Evolutionary conservation across 2,888 invertebrate species (phyloP), one percentile per base, ranked within the genome.

Genomic region (Spodoptera littoralis): DNA sequence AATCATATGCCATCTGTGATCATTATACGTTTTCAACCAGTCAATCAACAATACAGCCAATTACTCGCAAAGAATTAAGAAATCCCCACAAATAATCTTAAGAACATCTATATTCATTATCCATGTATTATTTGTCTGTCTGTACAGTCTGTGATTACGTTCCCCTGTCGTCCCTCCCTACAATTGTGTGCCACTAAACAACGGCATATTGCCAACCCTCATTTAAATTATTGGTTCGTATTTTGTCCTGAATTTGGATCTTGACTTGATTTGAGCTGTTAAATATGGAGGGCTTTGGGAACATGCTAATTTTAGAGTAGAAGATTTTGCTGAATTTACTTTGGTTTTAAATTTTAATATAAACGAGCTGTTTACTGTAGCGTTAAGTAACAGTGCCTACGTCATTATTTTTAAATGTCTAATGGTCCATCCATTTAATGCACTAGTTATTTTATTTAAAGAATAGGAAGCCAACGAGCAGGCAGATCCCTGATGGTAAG

Each of bases 151-250:
- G 76, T 74, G 82, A 82, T 82, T 78, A 80, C 75, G 71, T 55
- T 59, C 18, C 55, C 18, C 24, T 60, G 58, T 51, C 70, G 56
- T 56, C 62, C 63, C 24, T 8, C 49, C 62, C 82, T 81, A 80
- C 77, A 80, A 79, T 77, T 67, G 76, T 71, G 74, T 75, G 73
- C 67, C 76, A 68, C 76, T 80, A 79, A 80, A 83, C 75, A 81
- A 79, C 76, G 73, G 72, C 74, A 78, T 81, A 79, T 80, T 78
- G 79, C 77, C 64, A 70, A 75, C 80, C 78, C 84, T 80, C 70
- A 85, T 86, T 85, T 86, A 84, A 84, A 86, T 86, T 86, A 86
- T 85, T 84, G 81, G 79, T 65, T 71, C 78, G 65, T 73, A 79
- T 77, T 77, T 77, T 80, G 70, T 62, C 67, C 61, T 67, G 56